Conservation (phyloP, 2,888 invertebrate genomes). For the Protonemura montana region DNA sequence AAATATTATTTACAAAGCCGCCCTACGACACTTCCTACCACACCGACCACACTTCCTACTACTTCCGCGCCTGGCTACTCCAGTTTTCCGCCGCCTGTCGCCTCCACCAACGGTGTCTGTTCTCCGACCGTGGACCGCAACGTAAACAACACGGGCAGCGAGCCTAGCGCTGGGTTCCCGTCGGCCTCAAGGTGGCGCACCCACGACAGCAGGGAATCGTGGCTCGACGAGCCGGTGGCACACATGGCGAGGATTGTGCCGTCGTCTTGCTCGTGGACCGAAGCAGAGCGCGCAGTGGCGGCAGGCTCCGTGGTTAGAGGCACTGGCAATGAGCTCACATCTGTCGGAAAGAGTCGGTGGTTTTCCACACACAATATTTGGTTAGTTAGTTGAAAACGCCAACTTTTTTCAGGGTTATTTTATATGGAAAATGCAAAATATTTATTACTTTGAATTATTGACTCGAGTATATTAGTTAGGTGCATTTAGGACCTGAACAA, state of each 20-base stretch:
- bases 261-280: slow-evolving; percentile 92
- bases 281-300: slow-evolving; percentile 60
- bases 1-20: neutral
- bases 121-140: slow-evolving; percentile 70
- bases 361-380: too few species aligned
- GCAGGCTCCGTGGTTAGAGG: slow-evolving; percentile 57
- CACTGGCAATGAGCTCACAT: slow-evolving; percentile 73
- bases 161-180: slow-evolving; percentile 75
- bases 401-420: too few species aligned
- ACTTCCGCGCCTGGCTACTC: neutral
- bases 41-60: neutral
- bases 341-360: slow-evolving; percentile 58
- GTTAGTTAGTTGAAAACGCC: too few species aligned
- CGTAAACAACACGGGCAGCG: slow-evolving; percentile 86
- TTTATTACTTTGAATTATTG: too few species aligned
- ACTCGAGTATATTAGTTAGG: too few species aligned
- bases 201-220: slow-evolving; percentile 94
- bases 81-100: neutral
- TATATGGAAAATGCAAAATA: too few species aligned
- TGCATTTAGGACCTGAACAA: too few species aligned
- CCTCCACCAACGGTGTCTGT: neutral
- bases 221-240: slow-evolving; percentile 89
- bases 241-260: slow-evolving; percentile 87
- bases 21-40: neutral
- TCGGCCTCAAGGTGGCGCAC: slow-evolving; percentile 79